Base-by-base conservation (phyloP, 2,797 vertebrate genomes). In the Orestias chungarensis region DNA sequence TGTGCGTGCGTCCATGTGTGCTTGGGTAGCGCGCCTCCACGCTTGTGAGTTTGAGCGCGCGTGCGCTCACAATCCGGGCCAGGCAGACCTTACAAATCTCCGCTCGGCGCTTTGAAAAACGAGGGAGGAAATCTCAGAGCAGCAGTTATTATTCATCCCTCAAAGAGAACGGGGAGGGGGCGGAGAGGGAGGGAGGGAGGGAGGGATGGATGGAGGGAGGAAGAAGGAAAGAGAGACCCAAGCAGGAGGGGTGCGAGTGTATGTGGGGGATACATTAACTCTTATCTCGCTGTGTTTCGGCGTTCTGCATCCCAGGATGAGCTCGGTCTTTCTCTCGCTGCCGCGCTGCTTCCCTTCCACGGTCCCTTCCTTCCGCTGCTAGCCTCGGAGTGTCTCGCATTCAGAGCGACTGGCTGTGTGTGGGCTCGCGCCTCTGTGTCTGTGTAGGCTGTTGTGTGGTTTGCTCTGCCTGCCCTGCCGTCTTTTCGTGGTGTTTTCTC, bases 81-180 rank as follows among this genome's bases (percentile, higher is more conserved):
- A 83, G 87, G 90, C 92, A 93, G 91, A 92, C 91, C 90, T 93
- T 92, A 91, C 91, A 89, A 88, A 91, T 93, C 92, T 92, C 90
- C 83, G 88, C 65, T 89, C 91, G 81, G 85, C 86, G 80, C 92
- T 94, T 93, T 93, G 92, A 94, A 93, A 93, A 93, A 93, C 90
- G 90, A 93, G 89, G 89, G 91, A 91, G 91, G 92, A 91, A 92
- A 92, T 93, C 90, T 92, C 92, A 90, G 91, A 93, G 92, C 91
- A 91, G 92, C 92, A 91, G 92, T 93, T 93, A 94, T 94, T 94
- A 94, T 93, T 94, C 92, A 94, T 94, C 92, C 93, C 91, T 93
- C 91, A 93, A 94, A 93, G 93, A 91, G 90, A 93, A 90, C 82
- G 75, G 87, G 84, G 88, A 85, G 88, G 86, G 79, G 88, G 82